Percentiles rank a stretch among this genome's conserved stretches.
Evolutionary conservation across 2,113 vertebrate species (phyloP).

Genomic region (Tachuris rubrigastra): DNA sequence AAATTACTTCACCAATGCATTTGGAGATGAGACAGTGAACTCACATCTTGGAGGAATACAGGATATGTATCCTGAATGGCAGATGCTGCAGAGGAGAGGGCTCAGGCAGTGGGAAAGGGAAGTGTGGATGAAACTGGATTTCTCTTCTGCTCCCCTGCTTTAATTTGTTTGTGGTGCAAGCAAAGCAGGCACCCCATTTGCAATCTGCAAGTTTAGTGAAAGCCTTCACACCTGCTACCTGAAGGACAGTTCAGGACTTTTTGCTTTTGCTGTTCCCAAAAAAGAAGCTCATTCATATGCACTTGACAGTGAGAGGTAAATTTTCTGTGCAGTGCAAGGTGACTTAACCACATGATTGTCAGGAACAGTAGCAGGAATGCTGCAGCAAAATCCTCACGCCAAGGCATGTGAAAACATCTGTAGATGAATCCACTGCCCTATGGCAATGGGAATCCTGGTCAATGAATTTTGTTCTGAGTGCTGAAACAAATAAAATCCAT

Average conservation of each 20-base stretch:
- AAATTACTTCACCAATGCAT: constrained; percentile 47
- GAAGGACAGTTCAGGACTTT: constrained; percentile 23
- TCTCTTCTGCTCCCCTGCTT: not conserved
- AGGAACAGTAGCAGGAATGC: not conserved
- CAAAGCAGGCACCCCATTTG: not conserved
- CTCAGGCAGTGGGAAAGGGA: not conserved
- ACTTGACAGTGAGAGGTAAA: constrained; percentile 41
- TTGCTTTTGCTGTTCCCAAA: constrained; percentile 31
- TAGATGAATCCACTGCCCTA: not conserved
- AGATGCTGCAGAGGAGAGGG: not conserved
- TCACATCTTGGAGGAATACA: not conserved
- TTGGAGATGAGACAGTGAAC: constrained; percentile 45
- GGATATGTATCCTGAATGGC: constrained; percentile 12
- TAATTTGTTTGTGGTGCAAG: not conserved
- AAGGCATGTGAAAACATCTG: not conserved
- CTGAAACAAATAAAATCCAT: constrained; percentile 4
- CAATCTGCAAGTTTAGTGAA: not conserved
- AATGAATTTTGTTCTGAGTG: not conserved
- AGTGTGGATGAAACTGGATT: not conserved
- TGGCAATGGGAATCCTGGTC: not conserved
- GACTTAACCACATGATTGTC: constrained; percentile 36
- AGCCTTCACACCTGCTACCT: constrained; percentile 42
- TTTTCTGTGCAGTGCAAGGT: constrained; percentile 27
- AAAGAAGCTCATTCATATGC: constrained; percentile 54
- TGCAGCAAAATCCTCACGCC: constrained; percentile 1